Conservation (phyloP, 1,140 invertebrate genomes). For the Halotydeus destructor region DNA sequence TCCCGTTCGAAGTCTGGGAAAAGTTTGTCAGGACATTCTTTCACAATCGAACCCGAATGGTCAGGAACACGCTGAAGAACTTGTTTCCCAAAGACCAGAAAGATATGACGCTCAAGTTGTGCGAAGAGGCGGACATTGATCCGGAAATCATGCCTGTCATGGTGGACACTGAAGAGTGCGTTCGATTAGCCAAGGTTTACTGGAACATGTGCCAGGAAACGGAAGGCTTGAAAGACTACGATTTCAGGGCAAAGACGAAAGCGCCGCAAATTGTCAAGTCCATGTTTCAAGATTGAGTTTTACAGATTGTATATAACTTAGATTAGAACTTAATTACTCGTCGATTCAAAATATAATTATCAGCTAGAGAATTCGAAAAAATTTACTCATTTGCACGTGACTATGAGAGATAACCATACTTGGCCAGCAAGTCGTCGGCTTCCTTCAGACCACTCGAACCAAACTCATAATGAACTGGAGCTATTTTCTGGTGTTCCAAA, state of each 20-base stretch:
- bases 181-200: slow-evolving; percentile 51
- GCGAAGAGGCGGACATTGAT: slow-evolving; percentile 46
- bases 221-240: slow-evolving; percentile 10
- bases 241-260: slow-evolving; percentile 9
- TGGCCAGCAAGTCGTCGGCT: slow-evolving; percentile 7
- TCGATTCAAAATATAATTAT: too few species aligned
- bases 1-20: slow-evolving; percentile 67
- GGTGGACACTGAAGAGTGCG: slow-evolving; percentile 53
- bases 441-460: slow-evolving; percentile 23
- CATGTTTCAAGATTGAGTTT: too few species aligned
- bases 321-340: too few species aligned
- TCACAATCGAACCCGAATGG: slow-evolving; percentile 63
- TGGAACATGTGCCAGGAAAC: slow-evolving; percentile 13
- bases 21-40: slow-evolving; percentile 73
- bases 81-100: slow-evolving; percentile 28
- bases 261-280: background rate
- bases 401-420: slow-evolving; percentile 28
- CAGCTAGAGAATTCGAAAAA: too few species aligned
- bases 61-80: slow-evolving; percentile 17
- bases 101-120: slow-evolving; percentile 42
- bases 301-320: too few species aligned
- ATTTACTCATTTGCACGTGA: slow-evolving; percentile 88
- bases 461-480: slow-evolving; percentile 27
- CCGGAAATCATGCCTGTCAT: slow-evolving; percentile 41
- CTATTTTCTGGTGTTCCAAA: slow-evolving; percentile 27